Evolutionary conservation across 1,140 invertebrate genomes (phyloP).

Genomic region (Drosophila insularis): DNA sequence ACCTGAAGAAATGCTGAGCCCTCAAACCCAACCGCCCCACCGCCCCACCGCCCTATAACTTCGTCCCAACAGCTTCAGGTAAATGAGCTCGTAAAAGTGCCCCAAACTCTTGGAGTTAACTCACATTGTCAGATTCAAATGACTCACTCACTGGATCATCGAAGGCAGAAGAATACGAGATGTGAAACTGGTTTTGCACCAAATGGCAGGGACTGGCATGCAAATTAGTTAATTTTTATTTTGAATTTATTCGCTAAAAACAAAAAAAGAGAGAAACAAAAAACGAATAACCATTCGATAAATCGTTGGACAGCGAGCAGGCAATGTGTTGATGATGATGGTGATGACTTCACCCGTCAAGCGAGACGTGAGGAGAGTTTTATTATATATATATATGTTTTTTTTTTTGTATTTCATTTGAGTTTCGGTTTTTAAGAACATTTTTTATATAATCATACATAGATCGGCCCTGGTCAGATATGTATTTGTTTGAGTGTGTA

Average conservation of each 20-base stretch:
- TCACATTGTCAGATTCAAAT: neutral
- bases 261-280: neutral
- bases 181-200: slow-evolving; percentile 66
- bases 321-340: slow-evolving; percentile 32
- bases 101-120: slow-evolving; percentile 8
- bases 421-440: slow-evolving; percentile 3
- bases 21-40: neutral
- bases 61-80: slow-evolving; percentile 18
- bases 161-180: slow-evolving; percentile 38
- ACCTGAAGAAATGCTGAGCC: slow-evolving; percentile 23
- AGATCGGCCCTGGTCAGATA: neutral
- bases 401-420: neutral
- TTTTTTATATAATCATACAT: slow-evolving; percentile 1
- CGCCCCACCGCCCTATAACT: too few species aligned
- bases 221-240: slow-evolving; percentile 71
- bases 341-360: slow-evolving; percentile 69
- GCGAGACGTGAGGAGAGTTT: slow-evolving; percentile 55
- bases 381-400: slow-evolving; percentile 25
- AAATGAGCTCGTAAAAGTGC: slow-evolving; percentile 44
- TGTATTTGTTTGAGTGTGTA: neutral
- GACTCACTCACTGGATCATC: slow-evolving; percentile 32
- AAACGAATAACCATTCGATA: slow-evolving; percentile 43
- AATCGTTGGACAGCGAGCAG: slow-evolving; percentile 43
- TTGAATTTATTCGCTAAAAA: slow-evolving; percentile 49
- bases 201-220: slow-evolving; percentile 56